Percentiles rank a stretch among this genome's conserved stretches.
phyloP scores from a whole-genome alignment of 2,888 invertebrate genomes.

The Mantis religiosa region DNA sequence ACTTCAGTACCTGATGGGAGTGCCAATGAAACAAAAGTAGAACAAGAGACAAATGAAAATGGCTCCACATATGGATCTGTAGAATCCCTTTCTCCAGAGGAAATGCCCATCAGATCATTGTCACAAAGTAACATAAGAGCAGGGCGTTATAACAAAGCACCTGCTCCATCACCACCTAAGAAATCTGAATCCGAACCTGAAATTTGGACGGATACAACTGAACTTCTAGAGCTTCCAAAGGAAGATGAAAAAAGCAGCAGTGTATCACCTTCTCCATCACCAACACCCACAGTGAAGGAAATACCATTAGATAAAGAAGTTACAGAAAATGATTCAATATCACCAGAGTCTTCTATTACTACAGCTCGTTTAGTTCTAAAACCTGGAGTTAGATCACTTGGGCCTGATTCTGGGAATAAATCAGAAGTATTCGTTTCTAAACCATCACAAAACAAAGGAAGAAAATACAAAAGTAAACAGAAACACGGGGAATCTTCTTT shows the following conservation, averaged over 20 bases:
- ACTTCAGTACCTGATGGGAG: neutral
- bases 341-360: neutral
- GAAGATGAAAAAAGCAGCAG: neutral
- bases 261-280: neutral
- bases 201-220: neutral
- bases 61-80: neutral
- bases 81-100: neutral
- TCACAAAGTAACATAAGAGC: slow-evolving; percentile 38
- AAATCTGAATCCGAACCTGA: slow-evolving; percentile 32
- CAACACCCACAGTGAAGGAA: neutral
- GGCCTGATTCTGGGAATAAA: slow-evolving; percentile 10
- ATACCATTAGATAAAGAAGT: neutral
- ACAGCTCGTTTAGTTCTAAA: slow-evolving; percentile 21
- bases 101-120: neutral
- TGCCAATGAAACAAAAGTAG: neutral
- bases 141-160: slow-evolving; percentile 52
- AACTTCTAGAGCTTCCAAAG: neutral
- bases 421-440: slow-evolving; percentile 20
- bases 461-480: slow-evolving; percentile 15
- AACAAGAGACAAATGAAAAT: neutral
- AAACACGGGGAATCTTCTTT: slow-evolving; percentile 18
- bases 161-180: slow-evolving; percentile 47
- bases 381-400: slow-evolving; percentile 17
- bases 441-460: slow-evolving; percentile 13
- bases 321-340: neutral